A percentile compares a stretch with the other conserved stretches of the same genome.
These are phyloP conservation scores for Oceanites oceanicus DNA, from an alignment of 2,113 vertebrate genomes.

Conservation along the genomic window DNA sequence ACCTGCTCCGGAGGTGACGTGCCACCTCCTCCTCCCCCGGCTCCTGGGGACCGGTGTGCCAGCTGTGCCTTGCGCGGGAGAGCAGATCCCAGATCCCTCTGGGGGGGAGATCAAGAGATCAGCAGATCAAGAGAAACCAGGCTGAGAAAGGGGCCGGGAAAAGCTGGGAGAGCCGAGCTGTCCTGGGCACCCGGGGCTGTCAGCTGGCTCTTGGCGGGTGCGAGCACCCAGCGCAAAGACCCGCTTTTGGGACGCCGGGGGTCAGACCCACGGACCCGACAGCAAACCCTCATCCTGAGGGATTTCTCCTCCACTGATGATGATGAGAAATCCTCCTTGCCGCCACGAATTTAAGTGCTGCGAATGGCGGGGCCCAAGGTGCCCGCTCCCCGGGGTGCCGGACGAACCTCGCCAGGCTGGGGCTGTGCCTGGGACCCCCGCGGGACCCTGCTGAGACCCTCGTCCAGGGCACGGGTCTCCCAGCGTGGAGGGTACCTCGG, in stretches of 20 bases:
- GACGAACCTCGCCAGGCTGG: neutral
- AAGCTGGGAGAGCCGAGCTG: accelerated
- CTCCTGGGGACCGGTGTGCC: accelerated
- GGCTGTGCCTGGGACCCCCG: neutral
- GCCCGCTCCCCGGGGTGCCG: neutral
- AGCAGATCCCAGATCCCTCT: neutral
- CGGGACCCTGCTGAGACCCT: neutral
- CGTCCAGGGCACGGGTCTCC: neutral
- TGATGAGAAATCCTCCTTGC: neutral
- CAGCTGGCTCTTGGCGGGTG: neutral
- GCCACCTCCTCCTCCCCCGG: neutral
- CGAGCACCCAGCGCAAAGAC: neutral
- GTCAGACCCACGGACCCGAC: neutral
- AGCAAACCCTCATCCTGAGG: neutral
- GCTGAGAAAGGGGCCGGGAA: neutral
- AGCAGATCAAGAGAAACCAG: neutral
- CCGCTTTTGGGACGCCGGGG: accelerated
- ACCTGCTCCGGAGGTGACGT: neutral
- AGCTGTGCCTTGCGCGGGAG: neutral
- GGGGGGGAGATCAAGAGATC: neutral
- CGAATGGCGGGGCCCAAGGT: neutral
- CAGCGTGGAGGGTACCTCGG: accelerated
- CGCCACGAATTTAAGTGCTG: neutral
- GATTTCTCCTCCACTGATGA: accelerated
- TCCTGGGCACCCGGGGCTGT: neutral